These are phyloP conservation scores for Stenurella melanura DNA, from an alignment of 2,888 invertebrate genomes.

Conservation along the genomic window DNA sequence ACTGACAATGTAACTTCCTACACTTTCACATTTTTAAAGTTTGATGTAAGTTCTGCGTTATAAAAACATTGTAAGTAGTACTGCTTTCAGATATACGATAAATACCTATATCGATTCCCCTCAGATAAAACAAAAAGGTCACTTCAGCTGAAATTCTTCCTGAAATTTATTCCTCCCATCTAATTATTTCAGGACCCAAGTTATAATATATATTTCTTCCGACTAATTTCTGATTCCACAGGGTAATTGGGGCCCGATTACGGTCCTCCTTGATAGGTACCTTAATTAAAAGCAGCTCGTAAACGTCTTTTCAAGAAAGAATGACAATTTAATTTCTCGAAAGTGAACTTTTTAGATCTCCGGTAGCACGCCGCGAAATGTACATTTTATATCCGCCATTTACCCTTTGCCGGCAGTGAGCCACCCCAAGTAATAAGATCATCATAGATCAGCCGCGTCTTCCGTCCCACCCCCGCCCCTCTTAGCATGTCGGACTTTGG, in stretches of 20 bases:
- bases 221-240: constrained; percentile 51
- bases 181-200: constrained; percentile 26
- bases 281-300: constrained; percentile 62
- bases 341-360: constrained; percentile 66
- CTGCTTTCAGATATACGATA: neutral
- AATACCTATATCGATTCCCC: neutral
- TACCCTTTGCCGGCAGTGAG: constrained; percentile 49
- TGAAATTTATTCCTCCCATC: constrained; percentile 24
- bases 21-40: no score
- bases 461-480: constrained; percentile 51
- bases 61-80: neutral
- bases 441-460: constrained; percentile 67
- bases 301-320: constrained; percentile 56
- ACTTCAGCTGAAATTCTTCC: constrained; percentile 7
- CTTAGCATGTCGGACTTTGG: constrained; percentile 73
- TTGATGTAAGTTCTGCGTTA: no score
- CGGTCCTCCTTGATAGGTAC: constrained; percentile 60
- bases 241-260: constrained; percentile 56
- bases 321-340: constrained; percentile 63
- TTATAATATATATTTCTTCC: constrained; percentile 43
- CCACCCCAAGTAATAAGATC: constrained; percentile 63
- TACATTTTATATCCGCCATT: constrained; percentile 68
- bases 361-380: constrained; percentile 64
- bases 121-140: neutral
- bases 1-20: no score